Conservation (phyloP, 2,888 invertebrate species). For the Trissonchulus sp. region DNA sequence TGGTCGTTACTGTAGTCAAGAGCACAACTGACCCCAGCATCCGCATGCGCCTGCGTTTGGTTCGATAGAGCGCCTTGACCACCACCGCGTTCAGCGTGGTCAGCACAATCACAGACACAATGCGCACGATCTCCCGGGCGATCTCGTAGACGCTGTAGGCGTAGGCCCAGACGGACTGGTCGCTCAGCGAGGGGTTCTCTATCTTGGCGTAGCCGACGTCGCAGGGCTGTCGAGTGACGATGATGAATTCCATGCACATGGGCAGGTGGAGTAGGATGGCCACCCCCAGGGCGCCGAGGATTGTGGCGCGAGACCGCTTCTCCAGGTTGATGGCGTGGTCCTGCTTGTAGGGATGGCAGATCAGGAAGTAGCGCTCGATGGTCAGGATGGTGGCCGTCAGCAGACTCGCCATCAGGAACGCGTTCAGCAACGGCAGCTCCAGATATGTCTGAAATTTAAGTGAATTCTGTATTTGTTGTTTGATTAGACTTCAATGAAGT, state of each 20-base stretch:
- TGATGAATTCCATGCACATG: slow-evolving; percentile 40
- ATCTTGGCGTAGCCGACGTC: not conserved
- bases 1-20: too few relatives aligned
- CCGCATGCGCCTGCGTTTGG: slow-evolving; percentile 2
- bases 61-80: not conserved
- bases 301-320: slow-evolving; percentile 39
- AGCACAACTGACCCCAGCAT: not conserved
- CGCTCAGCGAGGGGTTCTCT: not conserved
- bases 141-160: not conserved
- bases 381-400: slow-evolving; percentile 48
- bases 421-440: slow-evolving; percentile 67
- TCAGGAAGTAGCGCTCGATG: slow-evolving; percentile 42
- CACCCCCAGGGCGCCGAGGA: slow-evolving; percentile 38
- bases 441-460: slow-evolving; percentile 62
- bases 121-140: slow-evolving; percentile 23
- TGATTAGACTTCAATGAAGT: too few relatives aligned
- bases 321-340: slow-evolving; percentile 34
- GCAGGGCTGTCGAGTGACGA: not conserved
- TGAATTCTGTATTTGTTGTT: too few relatives aligned
- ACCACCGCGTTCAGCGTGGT: slow-evolving; percentile 15
- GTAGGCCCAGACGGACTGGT: not conserved
- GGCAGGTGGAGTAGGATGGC: slow-evolving; percentile 46
- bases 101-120: slow-evolving; percentile 12
- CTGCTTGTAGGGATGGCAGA: slow-evolving; percentile 32
- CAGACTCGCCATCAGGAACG: slow-evolving; percentile 56